Evolutionary conservation across 2,113 vertebrate species (phyloP), one percentile per base, ranked within the genome.

Genomic region (Eolophus roseicapilla): DNA sequence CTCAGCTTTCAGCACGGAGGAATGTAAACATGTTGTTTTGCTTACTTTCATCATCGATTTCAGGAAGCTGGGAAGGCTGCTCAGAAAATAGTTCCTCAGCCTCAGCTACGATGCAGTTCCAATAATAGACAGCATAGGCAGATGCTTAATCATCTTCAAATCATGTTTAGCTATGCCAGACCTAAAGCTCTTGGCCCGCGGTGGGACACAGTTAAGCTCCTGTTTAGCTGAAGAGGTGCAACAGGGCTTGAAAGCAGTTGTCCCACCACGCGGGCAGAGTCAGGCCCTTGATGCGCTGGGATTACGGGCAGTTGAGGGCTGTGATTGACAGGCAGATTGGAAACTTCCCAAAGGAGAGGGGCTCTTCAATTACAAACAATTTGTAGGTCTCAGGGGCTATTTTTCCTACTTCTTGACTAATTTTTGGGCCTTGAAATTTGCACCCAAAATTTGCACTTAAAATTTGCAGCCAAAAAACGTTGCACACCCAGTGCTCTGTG

Each of bases 161-260:
- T 78, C 95, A 64, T 31, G 64, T 71, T 50, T 60, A 17, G 7
- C 77, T 25, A 1, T 75, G 94, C 77, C 86, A 84, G 94, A 82
- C 7, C 69, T n/a, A 87, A 88, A 91, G 86, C 96, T 64, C 81
- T 57, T 95, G 95, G 92, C 92, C 69, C 1, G 0, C 2, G 1
- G 60, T 19, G 60, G 62, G 74, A 93, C 96, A 97, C 96, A 96
- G 95, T 71, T 87, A 87, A 95, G 89, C 94, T 95, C 94, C 94
- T 92, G 60, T 50, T 95, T 17, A 93, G 92, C 73, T 65, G 14
- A 25, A 14, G 80, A 53, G 73, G 3, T 82, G 65, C 4, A 28
- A 6, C 43, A 71, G 74, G 43, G 52, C 35, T 79, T 0, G 0
- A 31, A 11, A 3, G 11, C 70, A 75, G 57, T 3, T 60, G 92